Base-by-base conservation (phyloP, 2,797 vertebrate species). In the Triplophysa yarkandensis region DNA sequence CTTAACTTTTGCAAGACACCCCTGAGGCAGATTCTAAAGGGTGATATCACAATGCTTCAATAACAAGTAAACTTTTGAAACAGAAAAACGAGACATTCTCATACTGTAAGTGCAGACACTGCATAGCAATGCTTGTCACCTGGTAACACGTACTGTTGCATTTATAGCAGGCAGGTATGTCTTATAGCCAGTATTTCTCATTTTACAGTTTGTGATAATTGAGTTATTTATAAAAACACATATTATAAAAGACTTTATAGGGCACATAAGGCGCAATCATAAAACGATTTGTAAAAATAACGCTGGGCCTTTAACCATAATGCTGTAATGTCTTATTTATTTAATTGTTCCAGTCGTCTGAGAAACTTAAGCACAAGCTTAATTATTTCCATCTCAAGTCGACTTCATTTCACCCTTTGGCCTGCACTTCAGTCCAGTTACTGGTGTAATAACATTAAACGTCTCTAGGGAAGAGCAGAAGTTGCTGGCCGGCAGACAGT, bases 361-460 rank as follows among this genome's bases (percentile, higher is more conserved):
- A 23, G n/a, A 48, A 52, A 52, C 11, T 55, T 14, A 55, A 55
- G 52, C 4, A 25, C 52, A 55, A 21, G 23, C 43, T 34, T 21
- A 2, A 58, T n/a, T 32, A 34, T 60, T 46, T 62, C 28, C 16
- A 2, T 23, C 57, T 48, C 14, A 50, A 39, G 21, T 44, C 4
- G 1, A 28, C 16, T 39, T 72, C 11, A 1, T 43, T 54, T 25
- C 16, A 32, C 34, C 48, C n/a, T 73, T 2, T 5, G 5, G 25
- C 25, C 13, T 64, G 34, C 7, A 43, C 60, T 41, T 55, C n/a
- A 41, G 61, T 54, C 25, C 36, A 64, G 4, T 46, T n/a, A 41
- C 61, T 55, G 50, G 48, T 55, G 50, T 55, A 63, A 64, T 64
- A 69, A 64, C 25, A 62, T 62, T 50, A 60, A 48, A 28, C 23